Base-by-base conservation (phyloP, 2,888 invertebrate species). In the Syrista parreyssii region DNA sequence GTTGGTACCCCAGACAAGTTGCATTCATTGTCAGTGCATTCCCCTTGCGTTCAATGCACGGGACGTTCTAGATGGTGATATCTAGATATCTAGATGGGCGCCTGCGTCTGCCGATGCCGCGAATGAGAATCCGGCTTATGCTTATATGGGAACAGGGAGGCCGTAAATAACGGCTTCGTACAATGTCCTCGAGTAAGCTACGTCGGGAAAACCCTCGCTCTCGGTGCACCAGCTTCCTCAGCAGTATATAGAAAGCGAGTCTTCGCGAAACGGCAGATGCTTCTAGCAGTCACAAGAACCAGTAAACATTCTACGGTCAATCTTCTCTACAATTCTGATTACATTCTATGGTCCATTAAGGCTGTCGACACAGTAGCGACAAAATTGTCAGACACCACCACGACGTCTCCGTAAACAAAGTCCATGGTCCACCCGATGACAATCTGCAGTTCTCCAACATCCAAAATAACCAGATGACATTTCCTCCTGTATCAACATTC, bases 141-240 rank as follows among this genome's bases (percentile, higher is more conserved):
- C 80, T 80, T 82, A 78, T 80, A 80, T 77, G 82, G 75, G 79
- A 78, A 68, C 76, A 74, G 71, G 81, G 82, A 84, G 81, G 83
- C 80, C 82, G 86, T 88, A 86, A 87, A 87, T 88, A 88, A 88
- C 88, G 87, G 87, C 85, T 83, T 81, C 79, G 55, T 9, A 55
- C 15, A 40, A 9, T 55, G 55, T 55, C 55, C 55, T 55, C 23
- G 23, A 55, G 9, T 55, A 23, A 55, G 55, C 55, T 55, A 6
- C 55, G 9, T 55, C 55, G 23, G 55, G 55, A 55, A 55, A 55
- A 55, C 55, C 55, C 55, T 55, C 23, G 55, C 55, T 55, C 55
- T 9, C 23, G 55, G 23, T 9, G 55, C 55, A 55, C 2, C 55
- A 55, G 23, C 55, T 55, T 55, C 55, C 55, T 55, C 55, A 1